Base-by-base conservation (phyloP, 1,140 invertebrate species). In the Coenobita brevimanus region DNA sequence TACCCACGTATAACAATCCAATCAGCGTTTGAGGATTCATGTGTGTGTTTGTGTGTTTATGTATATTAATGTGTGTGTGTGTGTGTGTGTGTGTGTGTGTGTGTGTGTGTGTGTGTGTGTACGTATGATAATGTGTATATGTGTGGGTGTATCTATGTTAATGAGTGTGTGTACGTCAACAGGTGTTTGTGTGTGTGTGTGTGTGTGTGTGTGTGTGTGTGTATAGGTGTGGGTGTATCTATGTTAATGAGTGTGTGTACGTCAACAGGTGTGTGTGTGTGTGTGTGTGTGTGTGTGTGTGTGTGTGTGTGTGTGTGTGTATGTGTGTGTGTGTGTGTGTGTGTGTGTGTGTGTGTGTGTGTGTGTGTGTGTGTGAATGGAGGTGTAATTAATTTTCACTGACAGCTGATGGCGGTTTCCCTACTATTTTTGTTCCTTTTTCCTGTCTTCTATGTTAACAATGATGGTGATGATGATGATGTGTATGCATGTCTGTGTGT, bases 321-420 rank as follows among this genome's bases (percentile, higher is more conserved):
- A 17, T 64, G n/a, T 81, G 33, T 81, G 57, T 81, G 60, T 81
- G 33, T 81, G 27, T 81, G 33, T 81, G 33, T 81, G 33, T 81
- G 60, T 80, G 54, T 80, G 54, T 80, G 69, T 73, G 30, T 73
- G 69, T 73, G 38, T 76, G 73, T 75, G 71, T 41, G 71, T 75
- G 71, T 75, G 71, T 41, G 71, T 75, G 71, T 38, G 71, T 41
- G 71, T 41, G 71, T 38, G 33, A 13, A 38, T 75, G 71, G 33
- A 38, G 33, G 71, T 75, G 8, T 6, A 8, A 67, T 67, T 8
- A 67, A 67, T 24, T 8, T 24, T 67, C 64, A 67, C 54, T 57
- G n/a, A n/a, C n/a, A 57, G 54, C 54, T n/a, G 13, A 10, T 57
- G 10, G n/a, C 54, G n/a, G 54, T 57, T 57, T n/a, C n/a, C n/a